Evolutionary conservation across 2,888 invertebrate genomes (phyloP).

Genomic region (Hyposoter dolosus): DNA sequence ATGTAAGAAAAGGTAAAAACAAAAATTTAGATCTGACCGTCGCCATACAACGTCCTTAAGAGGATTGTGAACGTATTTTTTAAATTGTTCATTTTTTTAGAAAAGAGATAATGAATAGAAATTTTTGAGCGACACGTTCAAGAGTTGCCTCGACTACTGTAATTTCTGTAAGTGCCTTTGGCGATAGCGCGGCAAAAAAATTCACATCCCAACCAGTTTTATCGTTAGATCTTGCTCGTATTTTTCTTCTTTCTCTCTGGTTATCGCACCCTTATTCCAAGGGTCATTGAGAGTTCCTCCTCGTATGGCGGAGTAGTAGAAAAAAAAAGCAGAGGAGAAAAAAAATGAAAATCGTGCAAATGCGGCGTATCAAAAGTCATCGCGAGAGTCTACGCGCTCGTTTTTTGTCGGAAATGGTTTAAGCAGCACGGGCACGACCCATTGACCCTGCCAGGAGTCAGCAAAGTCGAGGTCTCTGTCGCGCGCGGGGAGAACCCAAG

Average conservation of each 20-base stretch:
- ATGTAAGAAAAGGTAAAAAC: too few species aligned
- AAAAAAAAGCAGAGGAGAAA: background rate
- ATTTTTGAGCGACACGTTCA: background rate
- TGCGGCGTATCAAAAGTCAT: slow-evolving; percentile 46
- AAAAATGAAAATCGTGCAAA: slow-evolving; percentile 43
- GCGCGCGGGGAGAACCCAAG: slow-evolving; percentile 50
- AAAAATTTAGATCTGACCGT: too few species aligned
- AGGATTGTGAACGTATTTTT: background rate
- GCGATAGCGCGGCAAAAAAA: slow-evolving; percentile 18
- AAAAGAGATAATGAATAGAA: background rate
- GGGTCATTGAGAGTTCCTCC: slow-evolving; percentile 26
- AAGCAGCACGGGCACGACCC: slow-evolving; percentile 64
- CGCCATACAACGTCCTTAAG: too few species aligned
- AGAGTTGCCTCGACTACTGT: slow-evolving; percentile 6
- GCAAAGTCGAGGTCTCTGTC: slow-evolving; percentile 48
- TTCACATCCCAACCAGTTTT: slow-evolving; percentile 11
- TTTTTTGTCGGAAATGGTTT: slow-evolving; percentile 62
- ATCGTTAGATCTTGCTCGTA: slow-evolving; percentile 3
- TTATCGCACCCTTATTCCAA: slow-evolving; percentile 41
- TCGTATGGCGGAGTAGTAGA: slow-evolving; percentile 10
- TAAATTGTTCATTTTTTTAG: background rate
- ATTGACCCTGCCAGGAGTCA: slow-evolving; percentile 51
- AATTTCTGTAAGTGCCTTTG: slow-evolving; percentile 22
- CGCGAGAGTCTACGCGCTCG: slow-evolving; percentile 45
- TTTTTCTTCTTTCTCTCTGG: slow-evolving; percentile 11